Evolutionary conservation across 2,888 invertebrate genomes (phyloP).

Genomic region (Idaea straminata): DNA sequence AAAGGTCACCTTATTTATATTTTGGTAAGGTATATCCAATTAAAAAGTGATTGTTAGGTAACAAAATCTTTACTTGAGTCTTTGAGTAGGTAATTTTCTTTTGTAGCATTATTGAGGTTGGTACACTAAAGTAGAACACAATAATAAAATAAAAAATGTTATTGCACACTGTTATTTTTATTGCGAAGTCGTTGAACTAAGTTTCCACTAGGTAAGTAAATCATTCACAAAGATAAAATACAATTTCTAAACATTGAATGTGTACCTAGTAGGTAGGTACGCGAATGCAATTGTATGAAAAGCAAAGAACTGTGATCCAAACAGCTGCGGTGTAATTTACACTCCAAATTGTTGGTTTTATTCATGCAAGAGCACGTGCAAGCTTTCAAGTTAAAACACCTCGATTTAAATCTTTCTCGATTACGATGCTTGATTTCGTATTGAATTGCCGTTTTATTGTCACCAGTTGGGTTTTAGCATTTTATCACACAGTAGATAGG

Average conservation of each 20-base stretch:
- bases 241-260: neutral
- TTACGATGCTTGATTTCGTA: slow-evolving; percentile 1
- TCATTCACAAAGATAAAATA: neutral
- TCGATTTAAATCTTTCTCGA: neutral
- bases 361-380: slow-evolving; percentile 17
- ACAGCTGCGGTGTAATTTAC: slow-evolving; percentile 14
- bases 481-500: neutral
- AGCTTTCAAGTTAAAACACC: slow-evolving; percentile 4
- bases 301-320: slow-evolving; percentile 6
- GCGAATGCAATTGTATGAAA: slow-evolving; percentile 6
- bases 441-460: neutral
- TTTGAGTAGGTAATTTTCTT: neutral
- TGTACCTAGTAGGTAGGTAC: neutral
- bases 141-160: neutral
- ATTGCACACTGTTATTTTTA: neutral
- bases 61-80: slow-evolving; percentile 6
- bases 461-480: neutral
- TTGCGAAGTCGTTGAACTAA: neutral
- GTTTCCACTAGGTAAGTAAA: neutral
- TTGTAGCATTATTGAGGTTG: neutral
- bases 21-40: slow-evolving; percentile 13
- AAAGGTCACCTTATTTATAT: slow-evolving; percentile 19
- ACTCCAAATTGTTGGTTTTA: slow-evolving; percentile 21
- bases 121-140: neutral
- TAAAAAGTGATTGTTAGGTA: slow-evolving; percentile 15